Evolutionary conservation across 2,888 invertebrate genomes (phyloP).

Genomic region (Protonemura montana): DNA sequence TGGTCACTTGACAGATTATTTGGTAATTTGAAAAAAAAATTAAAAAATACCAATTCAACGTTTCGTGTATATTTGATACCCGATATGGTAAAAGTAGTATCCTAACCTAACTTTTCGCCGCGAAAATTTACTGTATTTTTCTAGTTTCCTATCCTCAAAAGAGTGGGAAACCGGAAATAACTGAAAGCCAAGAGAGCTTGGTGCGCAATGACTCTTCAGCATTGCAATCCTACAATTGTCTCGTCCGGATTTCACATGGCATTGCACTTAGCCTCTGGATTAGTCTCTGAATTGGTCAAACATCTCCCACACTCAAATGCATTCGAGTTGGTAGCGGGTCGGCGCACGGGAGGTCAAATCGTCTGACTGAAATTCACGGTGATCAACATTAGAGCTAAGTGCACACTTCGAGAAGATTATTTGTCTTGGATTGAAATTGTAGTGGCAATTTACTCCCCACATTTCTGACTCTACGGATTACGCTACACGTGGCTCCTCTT

Average conservation of each 20-base stretch:
- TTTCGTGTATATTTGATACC: too few species aligned
- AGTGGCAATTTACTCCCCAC: neutral
- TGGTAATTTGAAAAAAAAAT: too few species aligned
- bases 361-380: constrained; percentile 16
- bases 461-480: neutral
- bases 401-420: constrained; percentile 2
- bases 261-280: constrained; percentile 29
- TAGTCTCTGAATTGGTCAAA: constrained; percentile 14
- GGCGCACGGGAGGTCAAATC: neutral
- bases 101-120: neutral
- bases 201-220: neutral
- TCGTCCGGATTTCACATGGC: constrained; percentile 13
- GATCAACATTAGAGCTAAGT: constrained; percentile 28
- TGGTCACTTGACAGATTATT: too few species aligned
- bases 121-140: neutral
- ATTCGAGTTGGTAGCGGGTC: neutral
- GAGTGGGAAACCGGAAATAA: neutral
- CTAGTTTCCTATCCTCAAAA: neutral
- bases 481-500: neutral
- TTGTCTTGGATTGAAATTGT: constrained; percentile 24
- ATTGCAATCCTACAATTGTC: neutral
- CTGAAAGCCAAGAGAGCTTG: neutral
- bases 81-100: too few species aligned
- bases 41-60: too few species aligned
- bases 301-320: neutral